A percentile compares a stretch with the other conserved stretches of the same genome.
phyloP scores from a whole-genome alignment of 2,797 vertebrate species.

The Pitangus sulphuratus region DNA sequence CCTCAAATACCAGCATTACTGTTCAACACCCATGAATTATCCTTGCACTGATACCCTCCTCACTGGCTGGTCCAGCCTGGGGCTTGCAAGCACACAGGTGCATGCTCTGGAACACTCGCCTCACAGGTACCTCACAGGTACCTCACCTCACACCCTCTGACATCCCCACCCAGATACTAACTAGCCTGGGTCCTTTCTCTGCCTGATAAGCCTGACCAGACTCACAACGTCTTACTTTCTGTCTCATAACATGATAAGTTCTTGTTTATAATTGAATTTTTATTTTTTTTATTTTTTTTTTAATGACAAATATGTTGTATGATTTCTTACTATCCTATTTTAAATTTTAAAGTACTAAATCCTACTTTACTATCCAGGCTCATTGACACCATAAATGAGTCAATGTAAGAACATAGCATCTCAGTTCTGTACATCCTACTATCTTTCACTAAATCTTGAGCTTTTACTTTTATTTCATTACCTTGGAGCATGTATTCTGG shows the following conservation, averaged over 20 bases:
- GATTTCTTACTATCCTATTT: not conserved
- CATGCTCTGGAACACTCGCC: rapidly evolving
- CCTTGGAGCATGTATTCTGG: not conserved
- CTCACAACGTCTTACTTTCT: not conserved
- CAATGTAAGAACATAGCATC: not conserved
- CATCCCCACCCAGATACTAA: not conserved
- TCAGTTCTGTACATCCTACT: not conserved
- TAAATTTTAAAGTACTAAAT: not conserved
- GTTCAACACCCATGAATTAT: not conserved
- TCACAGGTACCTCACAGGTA: not conserved
- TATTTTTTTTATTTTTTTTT: not conserved
- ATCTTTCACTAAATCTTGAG: not conserved
- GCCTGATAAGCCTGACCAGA: not conserved
- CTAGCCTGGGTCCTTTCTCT: not conserved
- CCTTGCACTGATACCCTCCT: too few relatives aligned
- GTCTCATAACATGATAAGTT: not conserved
- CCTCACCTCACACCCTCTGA: not conserved
- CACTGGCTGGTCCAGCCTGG: not conserved
- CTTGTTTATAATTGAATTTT: not conserved
- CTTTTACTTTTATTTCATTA: not conserved
- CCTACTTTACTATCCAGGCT: not conserved
- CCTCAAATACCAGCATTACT: not conserved
- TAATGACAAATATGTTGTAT: not conserved
- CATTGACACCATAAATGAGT: not conserved
- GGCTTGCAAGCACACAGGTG: not conserved